Conservation (phyloP, 1,140 invertebrate species). For the Heliconius hewitsoni region DNA sequence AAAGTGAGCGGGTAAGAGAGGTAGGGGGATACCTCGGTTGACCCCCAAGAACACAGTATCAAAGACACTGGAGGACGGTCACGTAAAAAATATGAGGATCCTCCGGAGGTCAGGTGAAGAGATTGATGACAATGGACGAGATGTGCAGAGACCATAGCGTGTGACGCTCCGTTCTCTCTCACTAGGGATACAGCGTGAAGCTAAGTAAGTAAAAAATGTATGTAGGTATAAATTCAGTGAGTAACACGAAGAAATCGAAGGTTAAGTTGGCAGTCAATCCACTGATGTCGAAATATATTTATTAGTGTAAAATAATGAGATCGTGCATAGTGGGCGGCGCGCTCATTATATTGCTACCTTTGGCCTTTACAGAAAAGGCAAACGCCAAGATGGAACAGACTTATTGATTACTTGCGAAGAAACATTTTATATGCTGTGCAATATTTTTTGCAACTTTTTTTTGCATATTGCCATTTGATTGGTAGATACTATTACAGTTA, state of each 20-base stretch:
- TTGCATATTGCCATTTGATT: conserved; percentile 4
- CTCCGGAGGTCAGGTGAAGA: too few species aligned
- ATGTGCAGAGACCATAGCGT: too few species aligned
- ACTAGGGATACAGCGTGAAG: too few species aligned
- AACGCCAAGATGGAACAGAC: not conserved
- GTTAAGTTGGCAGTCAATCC: conserved; percentile 24
- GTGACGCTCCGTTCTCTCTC: too few species aligned
- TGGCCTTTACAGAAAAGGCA: conserved; percentile 21
- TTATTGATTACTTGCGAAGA: not conserved
- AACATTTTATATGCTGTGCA: not conserved
- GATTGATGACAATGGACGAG: too few species aligned
- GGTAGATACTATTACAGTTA: not conserved
- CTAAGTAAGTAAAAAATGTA: not conserved
- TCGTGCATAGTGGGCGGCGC: conserved; percentile 29
- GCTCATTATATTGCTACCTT: conserved; percentile 23
- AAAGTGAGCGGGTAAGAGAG: too few species aligned
- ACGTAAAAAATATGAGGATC: too few species aligned
- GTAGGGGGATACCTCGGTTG: too few species aligned
- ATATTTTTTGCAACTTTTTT: not conserved
- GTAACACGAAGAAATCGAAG: conserved; percentile 20
- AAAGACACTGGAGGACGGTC: too few species aligned
- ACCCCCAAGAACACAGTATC: too few species aligned
- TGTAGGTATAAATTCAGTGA: not conserved
- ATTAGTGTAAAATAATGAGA: conserved; percentile 34
- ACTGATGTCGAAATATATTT: conserved; percentile 31